These are phyloP conservation scores for Colletes latitarsis DNA, from an alignment of 1,140 invertebrate genomes.

Conservation along the genomic window DNA sequence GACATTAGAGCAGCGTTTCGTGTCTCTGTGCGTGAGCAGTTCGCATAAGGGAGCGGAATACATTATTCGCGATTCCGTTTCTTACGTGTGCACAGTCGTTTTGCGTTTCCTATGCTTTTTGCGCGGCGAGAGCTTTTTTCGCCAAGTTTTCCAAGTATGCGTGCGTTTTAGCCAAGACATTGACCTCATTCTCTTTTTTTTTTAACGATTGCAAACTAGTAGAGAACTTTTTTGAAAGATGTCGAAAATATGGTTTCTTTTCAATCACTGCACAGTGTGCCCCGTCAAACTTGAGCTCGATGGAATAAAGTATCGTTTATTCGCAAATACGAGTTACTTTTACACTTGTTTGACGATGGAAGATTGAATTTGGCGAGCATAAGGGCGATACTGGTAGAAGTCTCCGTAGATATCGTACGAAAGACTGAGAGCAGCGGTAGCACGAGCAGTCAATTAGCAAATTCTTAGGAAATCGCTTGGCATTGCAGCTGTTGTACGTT, in stretches of 20 bases:
- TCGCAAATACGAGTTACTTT: too few relatives aligned
- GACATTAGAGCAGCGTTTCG: constrained; percentile 62
- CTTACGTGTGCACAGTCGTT: constrained; percentile 27
- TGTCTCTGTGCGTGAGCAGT: constrained; percentile 42
- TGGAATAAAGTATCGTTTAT: too few relatives aligned
- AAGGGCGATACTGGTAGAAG: constrained; percentile 12
- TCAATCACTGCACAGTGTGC: too few relatives aligned
- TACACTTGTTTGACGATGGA: neutral
- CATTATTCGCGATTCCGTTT: constrained; percentile 71
- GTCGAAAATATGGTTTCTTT: too few relatives aligned
- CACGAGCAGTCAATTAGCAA: constrained; percentile 52
- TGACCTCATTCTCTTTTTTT: too few relatives aligned
- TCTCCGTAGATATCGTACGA: constrained; percentile 13
- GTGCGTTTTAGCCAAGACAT: too few relatives aligned
- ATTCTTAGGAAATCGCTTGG: constrained; percentile 66
- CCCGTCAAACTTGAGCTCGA: too few relatives aligned
- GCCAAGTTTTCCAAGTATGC: too few relatives aligned
- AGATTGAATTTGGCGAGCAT: constrained; percentile 22
- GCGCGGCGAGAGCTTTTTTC: neutral
- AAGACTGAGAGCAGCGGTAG: constrained; percentile 10
- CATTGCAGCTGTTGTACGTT: constrained; percentile 58
- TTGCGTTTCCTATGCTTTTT: neutral
- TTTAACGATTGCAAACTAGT: too few relatives aligned
- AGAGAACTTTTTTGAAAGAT: too few relatives aligned
- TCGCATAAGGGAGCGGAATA: constrained; percentile 70